Conservation (phyloP, 2,888 invertebrate species). For the Protophormia terraenovae region DNA sequence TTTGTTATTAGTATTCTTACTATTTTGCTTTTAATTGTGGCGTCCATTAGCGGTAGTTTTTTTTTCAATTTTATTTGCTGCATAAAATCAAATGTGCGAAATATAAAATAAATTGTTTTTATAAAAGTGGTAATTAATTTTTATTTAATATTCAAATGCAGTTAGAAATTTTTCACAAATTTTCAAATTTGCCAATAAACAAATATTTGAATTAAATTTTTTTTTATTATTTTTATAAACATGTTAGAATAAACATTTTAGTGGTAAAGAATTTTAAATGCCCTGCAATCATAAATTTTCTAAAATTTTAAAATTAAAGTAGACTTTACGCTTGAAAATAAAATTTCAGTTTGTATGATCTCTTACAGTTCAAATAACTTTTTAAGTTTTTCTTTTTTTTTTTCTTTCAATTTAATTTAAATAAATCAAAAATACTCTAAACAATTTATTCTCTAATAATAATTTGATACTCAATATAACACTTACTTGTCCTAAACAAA, state of each 20-base stretch:
- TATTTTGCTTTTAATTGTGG: not conserved
- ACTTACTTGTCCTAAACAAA: not conserved
- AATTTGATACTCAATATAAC: not conserved
- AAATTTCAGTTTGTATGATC: too few species aligned
- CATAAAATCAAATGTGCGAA: not conserved
- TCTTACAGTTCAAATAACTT: too few species aligned
- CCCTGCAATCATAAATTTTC: too few species aligned
- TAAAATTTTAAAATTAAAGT: too few species aligned
- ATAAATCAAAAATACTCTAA: not conserved
- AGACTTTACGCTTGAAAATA: too few species aligned
- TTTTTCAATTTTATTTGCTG: not conserved
- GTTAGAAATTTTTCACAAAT: slow-evolving; percentile 9
- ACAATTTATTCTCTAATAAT: not conserved
- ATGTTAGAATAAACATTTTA: too few species aligned
- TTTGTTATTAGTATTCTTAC: not conserved
- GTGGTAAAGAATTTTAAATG: too few species aligned
- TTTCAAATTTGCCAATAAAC: slow-evolving; percentile 4
- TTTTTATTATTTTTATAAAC: too few species aligned
- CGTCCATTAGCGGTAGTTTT: not conserved
- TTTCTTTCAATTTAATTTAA: too few species aligned
- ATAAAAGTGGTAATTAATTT: not conserved
- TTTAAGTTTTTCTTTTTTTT: too few species aligned
- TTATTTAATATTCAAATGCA: slow-evolving; percentile 18
- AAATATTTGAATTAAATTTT: slow-evolving; percentile 4
- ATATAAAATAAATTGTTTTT: slow-evolving; percentile 2